Percentiles rank a stretch among this genome's conserved stretches.
Evolutionary conservation across 2,888 invertebrate genomes (phyloP).

Genomic region (Dysmachus trigonus): DNA sequence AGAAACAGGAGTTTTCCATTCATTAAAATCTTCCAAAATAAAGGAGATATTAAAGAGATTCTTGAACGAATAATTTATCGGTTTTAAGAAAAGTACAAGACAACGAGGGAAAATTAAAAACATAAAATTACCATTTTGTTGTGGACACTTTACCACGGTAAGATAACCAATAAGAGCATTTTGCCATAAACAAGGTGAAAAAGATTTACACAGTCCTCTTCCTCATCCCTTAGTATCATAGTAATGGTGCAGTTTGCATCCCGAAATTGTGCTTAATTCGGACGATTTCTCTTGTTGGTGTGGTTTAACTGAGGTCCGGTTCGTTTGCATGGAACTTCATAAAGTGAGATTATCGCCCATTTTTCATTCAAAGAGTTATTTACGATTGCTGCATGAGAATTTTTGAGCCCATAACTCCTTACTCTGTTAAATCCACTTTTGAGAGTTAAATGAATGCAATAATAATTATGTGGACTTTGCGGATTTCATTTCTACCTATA

Average conservation of each 20-base stretch:
- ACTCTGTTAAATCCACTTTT: background rate
- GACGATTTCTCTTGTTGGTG: background rate
- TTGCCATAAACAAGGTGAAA: conserved; percentile 19
- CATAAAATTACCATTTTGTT: conserved; percentile 20
- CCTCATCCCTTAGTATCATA: background rate
- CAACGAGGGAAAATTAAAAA: background rate
- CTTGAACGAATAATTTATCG: background rate
- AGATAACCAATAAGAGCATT: background rate
- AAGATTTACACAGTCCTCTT: conserved; percentile 11
- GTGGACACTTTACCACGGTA: background rate
- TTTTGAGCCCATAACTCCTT: conserved; percentile 3
- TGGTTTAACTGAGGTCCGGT: background rate
- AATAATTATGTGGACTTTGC: conserved; percentile 10
- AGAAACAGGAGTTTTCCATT: background rate
- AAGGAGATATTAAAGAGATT: background rate
- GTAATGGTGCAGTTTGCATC: background rate
- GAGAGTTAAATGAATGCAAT: conserved; percentile 12
- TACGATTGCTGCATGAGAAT: conserved; percentile 25
- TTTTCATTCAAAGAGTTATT: conserved; percentile 28
- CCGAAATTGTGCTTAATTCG: background rate
- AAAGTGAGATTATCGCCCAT: conserved; percentile 26
- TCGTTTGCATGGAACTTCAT: conserved; percentile 12
- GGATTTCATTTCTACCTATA: background rate
- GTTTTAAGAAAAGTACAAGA: background rate
- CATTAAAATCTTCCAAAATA: background rate